These are phyloP conservation scores for Tenebrosternarchus preto DNA, from an alignment of 2,113 vertebrate genomes.

Conservation along the genomic window DNA sequence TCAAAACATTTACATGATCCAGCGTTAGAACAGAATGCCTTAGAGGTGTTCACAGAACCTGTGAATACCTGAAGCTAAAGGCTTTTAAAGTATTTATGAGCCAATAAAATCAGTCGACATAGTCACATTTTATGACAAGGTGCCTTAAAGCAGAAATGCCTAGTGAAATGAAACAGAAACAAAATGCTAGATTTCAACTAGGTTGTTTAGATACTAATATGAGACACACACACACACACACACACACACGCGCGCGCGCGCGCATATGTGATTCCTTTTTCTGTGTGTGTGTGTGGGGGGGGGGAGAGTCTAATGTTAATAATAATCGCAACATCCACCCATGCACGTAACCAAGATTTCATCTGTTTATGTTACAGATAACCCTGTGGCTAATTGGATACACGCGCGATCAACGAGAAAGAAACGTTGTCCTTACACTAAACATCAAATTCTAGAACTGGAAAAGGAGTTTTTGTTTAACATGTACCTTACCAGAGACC, in stretches of 20 bases:
- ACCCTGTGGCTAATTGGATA: slow-evolving; percentile 85
- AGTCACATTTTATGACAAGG: slow-evolving; percentile 51
- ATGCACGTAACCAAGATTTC: not conserved
- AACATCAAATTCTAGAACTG: slow-evolving; percentile 87
- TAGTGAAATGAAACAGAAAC: not conserved
- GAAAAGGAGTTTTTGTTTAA: slow-evolving; percentile 91
- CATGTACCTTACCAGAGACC: slow-evolving; percentile 89
- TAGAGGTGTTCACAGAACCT: slow-evolving; percentile 18
- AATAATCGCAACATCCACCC: too few relatives aligned
- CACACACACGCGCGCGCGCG: not conserved
- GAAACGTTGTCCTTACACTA: slow-evolving; percentile 86
- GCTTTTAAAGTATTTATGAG: slow-evolving; percentile 55
- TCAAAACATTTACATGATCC: too few relatives aligned
- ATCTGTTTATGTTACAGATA: slow-evolving; percentile 73
- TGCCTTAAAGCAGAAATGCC: slow-evolving; percentile 21
- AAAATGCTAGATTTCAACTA: not conserved
- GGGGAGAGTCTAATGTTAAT: too few relatives aligned
- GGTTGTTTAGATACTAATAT: not conserved
- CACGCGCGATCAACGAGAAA: slow-evolving; percentile 84
- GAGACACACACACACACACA: not conserved
- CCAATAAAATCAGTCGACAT: slow-evolving; percentile 53
- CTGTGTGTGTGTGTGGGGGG: not conserved
- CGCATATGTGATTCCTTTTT: not conserved
- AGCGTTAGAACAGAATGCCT: not conserved
- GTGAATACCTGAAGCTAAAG: slow-evolving; percentile 31